Base-by-base conservation (phyloP, 2,888 invertebrate genomes). In the Cosmia trapezina region DNA sequence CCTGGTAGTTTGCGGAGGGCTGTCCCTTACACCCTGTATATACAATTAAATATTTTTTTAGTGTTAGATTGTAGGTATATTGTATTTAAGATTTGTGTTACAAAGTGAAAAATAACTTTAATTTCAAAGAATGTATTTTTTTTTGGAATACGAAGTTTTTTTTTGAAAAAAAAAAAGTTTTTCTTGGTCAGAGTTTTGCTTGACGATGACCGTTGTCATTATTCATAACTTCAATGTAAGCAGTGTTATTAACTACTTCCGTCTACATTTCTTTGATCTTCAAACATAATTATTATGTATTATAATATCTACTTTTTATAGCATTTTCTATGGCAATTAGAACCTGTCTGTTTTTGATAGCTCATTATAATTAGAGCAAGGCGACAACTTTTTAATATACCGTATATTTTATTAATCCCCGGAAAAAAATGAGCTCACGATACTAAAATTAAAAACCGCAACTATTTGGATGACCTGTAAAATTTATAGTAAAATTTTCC, bases 391-490 rank as follows among this genome's bases (percentile, higher is more conserved):
- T 65, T 22, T 57, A 43, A 57, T 41, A 49, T n/a, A 37, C 65
- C 22, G 8, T 22, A 33, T n/a, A n/a, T n/a, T 65, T 56, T 54
- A 45, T 54, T 28, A n/a, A 54, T 41, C 37, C 17, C 4, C 4
- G 7, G 1, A 37, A 11, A 11, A 73, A 72, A 64, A 70, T 63
- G 56, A 54, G 60, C 45, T 57, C 80, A 73, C 12, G 33, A 11
- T 28, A 22, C 12, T 63, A 72, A 62, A 62, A 76, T 62, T 73
- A 73, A 76, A 73, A 70, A 62, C 60, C 63, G 7, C 71, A 74
- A 53, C 56, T 70, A 69, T 81, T 81, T 80, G 43, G 66, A 75
- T 63, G 63, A 61, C 72, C 65, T 62, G 49, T 73, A 47, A 70
- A 70, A 22, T 37, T n/a, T 64, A 57, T 37, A 41, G 2, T 57